A percentile compares a stretch with the other conserved stretches of the same genome.
These are phyloP conservation scores for Cheilosia pagana DNA, from an alignment of 2,888 invertebrate genomes.

Conservation along the genomic window DNA sequence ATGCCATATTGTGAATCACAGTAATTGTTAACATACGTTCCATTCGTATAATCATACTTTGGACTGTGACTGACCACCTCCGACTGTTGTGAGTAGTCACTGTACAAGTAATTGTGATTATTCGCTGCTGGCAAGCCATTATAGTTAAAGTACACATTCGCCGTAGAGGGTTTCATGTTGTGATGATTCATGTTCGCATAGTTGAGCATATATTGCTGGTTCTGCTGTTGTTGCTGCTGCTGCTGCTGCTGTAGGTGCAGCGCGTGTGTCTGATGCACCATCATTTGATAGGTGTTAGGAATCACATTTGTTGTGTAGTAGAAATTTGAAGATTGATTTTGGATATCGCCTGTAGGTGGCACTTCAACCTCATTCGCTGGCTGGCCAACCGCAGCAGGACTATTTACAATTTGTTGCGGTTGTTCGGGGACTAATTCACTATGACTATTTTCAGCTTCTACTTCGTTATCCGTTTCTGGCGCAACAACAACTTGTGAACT, in stretches of 20 bases:
- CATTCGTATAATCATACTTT: slow-evolving; percentile 59
- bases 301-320: slow-evolving; percentile 61
- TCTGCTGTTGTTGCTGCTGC: slow-evolving; percentile 56
- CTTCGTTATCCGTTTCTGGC: neutral
- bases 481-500: neutral
- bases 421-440: slow-evolving; percentile 28
- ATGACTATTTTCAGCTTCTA: slow-evolving; percentile 2
- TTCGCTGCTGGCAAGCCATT: slow-evolving; percentile 81
- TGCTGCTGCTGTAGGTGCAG: slow-evolving; percentile 74
- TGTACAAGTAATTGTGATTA: slow-evolving; percentile 83
- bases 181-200: slow-evolving; percentile 73
- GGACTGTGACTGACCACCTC: slow-evolving; percentile 65
- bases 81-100: slow-evolving; percentile 53
- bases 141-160: slow-evolving; percentile 83
- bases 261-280: slow-evolving; percentile 75
- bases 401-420: slow-evolving; percentile 40
- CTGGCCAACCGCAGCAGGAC: slow-evolving; percentile 19
- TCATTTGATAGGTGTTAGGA: slow-evolving; percentile 52
- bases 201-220: slow-evolving; percentile 72
- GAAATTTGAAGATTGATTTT: slow-evolving; percentile 48
- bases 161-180: slow-evolving; percentile 79
- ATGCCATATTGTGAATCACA: slow-evolving; percentile 73
- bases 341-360: slow-evolving; percentile 1
- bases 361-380: neutral
- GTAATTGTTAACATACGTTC: slow-evolving; percentile 55